Evolutionary conservation across 1,140 invertebrate genomes (phyloP), one percentile per base, ranked within the genome.

Genomic region (Schlechtendalia chinensis): DNA sequence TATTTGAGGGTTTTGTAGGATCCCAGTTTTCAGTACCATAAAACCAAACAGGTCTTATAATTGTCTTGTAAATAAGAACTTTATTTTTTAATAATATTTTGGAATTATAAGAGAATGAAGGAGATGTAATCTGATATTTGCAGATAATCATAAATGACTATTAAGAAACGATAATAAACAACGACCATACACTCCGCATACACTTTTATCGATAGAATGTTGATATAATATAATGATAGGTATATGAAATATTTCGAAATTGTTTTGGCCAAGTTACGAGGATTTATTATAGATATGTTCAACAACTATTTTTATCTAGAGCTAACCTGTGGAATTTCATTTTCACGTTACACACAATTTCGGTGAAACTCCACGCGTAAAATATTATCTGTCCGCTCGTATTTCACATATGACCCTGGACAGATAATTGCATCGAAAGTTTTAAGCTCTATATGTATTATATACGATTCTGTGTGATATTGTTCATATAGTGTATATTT

Each of bases 401-500:
- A 6, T 63, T 63, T 32, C 0, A 24, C 3, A 5, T n/a, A 54
- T 1, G 50, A 53, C 17, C 8, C 10, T 24, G 24, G 27, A 27
- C 19, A 12, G 24, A 29, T 72, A 54, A 54, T 54, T 54, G 47
- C 27, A 72, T 29, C 17, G 0, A 72, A 72, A 53, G 50, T 53
- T 54, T 29, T 72, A 54, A 32, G 24, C 10, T 17, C 5, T 22
- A 39, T n/a, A n/a, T 17, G 24, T 3, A 1, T 14, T 5, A 45
- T 14, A 71, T 12, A 27, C n/a, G n/a, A 79, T 14, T 12, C 10
- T 6, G 17, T 24, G 56, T 4, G 45, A 47, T 50, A 79, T 79
- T 79, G 63, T 79, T 79, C 75, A 63, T 79, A 24, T 22, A 19
- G 29, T 59, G 61, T 63, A 39, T 50, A 16, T 39, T 3, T 8